Evolutionary conservation across 2,113 vertebrate genomes (phyloP).

Genomic region (Mus spicilegus): DNA sequence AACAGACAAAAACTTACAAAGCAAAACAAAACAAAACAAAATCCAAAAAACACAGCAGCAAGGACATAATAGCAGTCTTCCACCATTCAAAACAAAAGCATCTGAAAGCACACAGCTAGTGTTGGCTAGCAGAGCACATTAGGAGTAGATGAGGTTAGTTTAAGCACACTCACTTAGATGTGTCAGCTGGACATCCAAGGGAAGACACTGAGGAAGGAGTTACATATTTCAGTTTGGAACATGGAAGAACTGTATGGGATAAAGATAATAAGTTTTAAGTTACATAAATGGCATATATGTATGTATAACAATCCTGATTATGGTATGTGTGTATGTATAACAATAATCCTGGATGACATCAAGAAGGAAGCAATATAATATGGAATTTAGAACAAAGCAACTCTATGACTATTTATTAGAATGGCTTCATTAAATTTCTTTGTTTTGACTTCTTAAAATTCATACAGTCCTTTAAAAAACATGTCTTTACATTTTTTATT

Average conservation of each 20-base stretch:
- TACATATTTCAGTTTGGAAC: not conserved
- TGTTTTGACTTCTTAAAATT: not conserved
- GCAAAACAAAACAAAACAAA: not conserved
- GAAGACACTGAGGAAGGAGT: not conserved
- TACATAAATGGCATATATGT: not conserved
- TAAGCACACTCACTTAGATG: not conserved
- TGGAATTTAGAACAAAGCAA: not conserved
- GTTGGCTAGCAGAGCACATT: not conserved
- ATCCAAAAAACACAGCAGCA: not conserved
- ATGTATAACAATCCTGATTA: not conserved
- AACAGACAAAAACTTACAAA: too few relatives aligned
- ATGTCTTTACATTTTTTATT: not conserved
- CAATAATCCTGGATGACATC: not conserved
- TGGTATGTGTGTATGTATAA: not conserved
- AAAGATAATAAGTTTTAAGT: not conserved
- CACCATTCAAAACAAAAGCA: not conserved
- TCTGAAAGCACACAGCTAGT: not conserved
- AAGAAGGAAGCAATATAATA: not conserved
- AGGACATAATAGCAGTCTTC: not conserved
- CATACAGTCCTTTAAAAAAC: not conserved
- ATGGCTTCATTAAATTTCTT: not conserved
- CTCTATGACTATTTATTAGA: not conserved
- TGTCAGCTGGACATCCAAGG: not conserved
- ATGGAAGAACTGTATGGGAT: not conserved
- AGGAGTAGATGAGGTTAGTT: not conserved